Evolutionary conservation across 2,888 invertebrate genomes (phyloP).

Genomic region (Tiliacea citrago): DNA sequence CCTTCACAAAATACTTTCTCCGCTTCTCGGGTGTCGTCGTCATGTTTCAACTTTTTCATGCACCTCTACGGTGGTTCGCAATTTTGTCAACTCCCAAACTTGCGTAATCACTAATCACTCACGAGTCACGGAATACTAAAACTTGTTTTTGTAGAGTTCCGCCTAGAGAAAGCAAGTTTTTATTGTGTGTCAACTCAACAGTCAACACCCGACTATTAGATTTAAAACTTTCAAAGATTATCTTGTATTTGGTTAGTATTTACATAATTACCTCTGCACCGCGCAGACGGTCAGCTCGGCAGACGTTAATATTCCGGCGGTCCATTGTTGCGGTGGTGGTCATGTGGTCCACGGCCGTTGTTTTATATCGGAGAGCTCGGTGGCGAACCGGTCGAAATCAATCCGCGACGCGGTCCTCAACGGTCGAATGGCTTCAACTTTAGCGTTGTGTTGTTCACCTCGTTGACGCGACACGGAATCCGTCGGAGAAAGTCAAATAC

Average conservation of each 20-base stretch:
- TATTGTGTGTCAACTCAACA: conserved; percentile 71
- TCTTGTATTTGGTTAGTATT: conserved; percentile 61
- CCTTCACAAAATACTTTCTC: conserved; percentile 81
- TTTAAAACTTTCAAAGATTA: conserved; percentile 72
- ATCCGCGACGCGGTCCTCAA: conserved; percentile 82
- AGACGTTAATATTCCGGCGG: conserved; percentile 59
- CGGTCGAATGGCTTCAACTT: conserved; percentile 85
- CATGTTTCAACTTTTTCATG: conserved; percentile 80
- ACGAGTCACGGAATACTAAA: conserved; percentile 76
- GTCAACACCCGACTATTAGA: conserved; percentile 57
- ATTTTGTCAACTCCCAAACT: conserved; percentile 83
- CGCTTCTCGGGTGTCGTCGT: conserved; percentile 74
- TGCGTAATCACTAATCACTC: conserved; percentile 77
- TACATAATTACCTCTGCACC: conserved; percentile 64
- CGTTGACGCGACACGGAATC: conserved; percentile 87
- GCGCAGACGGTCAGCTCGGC: conserved; percentile 26
- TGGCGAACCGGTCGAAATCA: conserved; percentile 84
- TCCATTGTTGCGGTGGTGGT: conserved; percentile 66
- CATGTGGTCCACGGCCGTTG: conserved; percentile 76
- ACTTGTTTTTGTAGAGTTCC: conserved; percentile 80
- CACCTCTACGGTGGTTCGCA: conserved; percentile 73
- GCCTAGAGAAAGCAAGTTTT: conserved; percentile 83
- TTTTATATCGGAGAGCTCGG: conserved; percentile 76
- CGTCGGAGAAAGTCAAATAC: conserved; percentile 89
- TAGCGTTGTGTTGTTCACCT: conserved; percentile 86